phyloP scores from a whole-genome alignment of 2,888 invertebrate genomes.

The Orthosia incerta region DNA sequence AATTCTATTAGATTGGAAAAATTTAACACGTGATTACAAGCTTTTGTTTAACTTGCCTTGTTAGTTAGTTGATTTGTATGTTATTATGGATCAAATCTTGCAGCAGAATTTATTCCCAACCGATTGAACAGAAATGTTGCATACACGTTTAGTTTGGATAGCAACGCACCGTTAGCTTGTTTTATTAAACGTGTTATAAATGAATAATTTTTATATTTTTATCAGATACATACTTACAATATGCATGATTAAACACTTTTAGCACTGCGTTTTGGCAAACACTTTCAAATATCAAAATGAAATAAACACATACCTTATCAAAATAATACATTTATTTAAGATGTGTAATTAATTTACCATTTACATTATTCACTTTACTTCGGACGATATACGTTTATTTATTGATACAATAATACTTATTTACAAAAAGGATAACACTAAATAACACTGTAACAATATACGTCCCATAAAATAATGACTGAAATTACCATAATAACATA shows the following conservation, averaged over 20 bases:
- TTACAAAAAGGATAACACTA: constrained; percentile 77
- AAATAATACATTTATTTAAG: constrained; percentile 63
- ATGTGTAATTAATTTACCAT: constrained; percentile 57
- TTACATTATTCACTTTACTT: constrained; percentile 62
- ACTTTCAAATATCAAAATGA: constrained; percentile 10
- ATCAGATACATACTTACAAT: too few species aligned
- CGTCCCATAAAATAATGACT: constrained; percentile 84
- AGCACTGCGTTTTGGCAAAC: background rate
- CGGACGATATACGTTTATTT: constrained; percentile 65
- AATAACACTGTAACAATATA: constrained; percentile 80
- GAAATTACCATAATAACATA: constrained; percentile 74
- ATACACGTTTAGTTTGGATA: too few species aligned
- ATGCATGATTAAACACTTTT: too few species aligned
- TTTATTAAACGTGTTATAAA: too few species aligned
- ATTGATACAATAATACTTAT: constrained; percentile 73
- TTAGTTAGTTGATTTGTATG: too few species aligned
- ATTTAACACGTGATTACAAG: too few species aligned
- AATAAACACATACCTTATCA: constrained; percentile 26
- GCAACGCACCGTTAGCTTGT: too few species aligned
- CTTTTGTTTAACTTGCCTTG: too few species aligned
- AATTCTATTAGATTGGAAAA: background rate
- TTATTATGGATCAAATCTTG: too few species aligned
- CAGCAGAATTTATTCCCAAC: too few species aligned
- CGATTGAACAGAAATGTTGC: too few species aligned
- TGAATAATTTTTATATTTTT: too few species aligned